These are phyloP conservation scores for Tenthredo livida DNA, from an alignment of 2,888 invertebrate species.

Conservation along the genomic window DNA sequence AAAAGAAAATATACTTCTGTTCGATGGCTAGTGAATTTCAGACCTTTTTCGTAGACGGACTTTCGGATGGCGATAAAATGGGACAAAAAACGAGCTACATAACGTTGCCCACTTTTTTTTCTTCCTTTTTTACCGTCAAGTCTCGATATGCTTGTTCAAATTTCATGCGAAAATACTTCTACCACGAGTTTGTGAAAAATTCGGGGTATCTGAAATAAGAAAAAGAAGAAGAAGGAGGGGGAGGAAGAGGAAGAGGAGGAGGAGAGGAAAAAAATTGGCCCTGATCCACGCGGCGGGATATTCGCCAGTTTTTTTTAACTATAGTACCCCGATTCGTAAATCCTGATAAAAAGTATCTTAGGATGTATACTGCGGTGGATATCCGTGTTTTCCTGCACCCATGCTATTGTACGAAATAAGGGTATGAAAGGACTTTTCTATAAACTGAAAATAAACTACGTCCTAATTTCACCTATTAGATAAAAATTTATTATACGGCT, in stretches of 20 bases:
- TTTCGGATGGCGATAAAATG: background rate
- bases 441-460: background rate
- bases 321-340: background rate
- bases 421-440: background rate
- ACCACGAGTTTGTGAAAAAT: background rate
- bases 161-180: background rate
- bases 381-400: background rate
- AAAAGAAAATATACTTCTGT: background rate
- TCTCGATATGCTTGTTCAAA: background rate
- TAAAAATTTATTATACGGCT: background rate
- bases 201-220: background rate
- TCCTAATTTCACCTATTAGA: background rate
- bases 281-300: conserved; percentile 2
- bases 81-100: background rate
- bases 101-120: background rate
- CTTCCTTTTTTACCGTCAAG: background rate
- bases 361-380: background rate
- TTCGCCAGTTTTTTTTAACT: background rate
- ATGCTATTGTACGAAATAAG: background rate
- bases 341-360: background rate
- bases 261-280: background rate
- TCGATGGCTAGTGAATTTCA: background rate
- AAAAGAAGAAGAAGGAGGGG: background rate
- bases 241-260: no score
- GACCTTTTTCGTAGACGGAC: background rate